A percentile compares a stretch with the other conserved stretches of the same genome.
Conservation (phyloP, 2,888 invertebrate genomes). For the Campoletis raptor region DNA sequence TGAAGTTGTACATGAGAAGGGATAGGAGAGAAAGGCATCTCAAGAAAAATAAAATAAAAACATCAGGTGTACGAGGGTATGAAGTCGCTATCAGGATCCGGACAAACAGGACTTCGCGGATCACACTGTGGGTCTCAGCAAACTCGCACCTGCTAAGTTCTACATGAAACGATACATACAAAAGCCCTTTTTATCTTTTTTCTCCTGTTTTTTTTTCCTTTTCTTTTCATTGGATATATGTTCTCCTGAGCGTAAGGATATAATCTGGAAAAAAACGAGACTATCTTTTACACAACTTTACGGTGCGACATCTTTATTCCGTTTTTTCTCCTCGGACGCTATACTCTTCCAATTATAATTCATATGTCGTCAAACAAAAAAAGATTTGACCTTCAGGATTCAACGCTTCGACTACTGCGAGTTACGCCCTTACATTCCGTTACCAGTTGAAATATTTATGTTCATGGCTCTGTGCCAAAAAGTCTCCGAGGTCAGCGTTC, state of each 20-base stretch:
- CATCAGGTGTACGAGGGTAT: slow-evolving; percentile 30
- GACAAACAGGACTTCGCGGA: slow-evolving; percentile 64
- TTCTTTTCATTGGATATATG: background rate
- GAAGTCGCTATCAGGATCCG: slow-evolving; percentile 58
- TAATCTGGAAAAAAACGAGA: slow-evolving; percentile 66
- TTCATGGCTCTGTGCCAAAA: slow-evolving; percentile 1
- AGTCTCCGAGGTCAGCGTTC: background rate
- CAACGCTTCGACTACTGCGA: background rate
- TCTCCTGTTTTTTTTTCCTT: background rate
- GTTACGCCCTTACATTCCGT: background rate
- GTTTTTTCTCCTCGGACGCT: slow-evolving; percentile 24
- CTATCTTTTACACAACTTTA: slow-evolving; percentile 50
- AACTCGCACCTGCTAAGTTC: slow-evolving; percentile 57
- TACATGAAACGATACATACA: slow-evolving; percentile 48
- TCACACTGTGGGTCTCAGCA: slow-evolving; percentile 24
- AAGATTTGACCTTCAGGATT: background rate
- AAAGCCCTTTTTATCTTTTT: background rate
- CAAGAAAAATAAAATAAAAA: slow-evolving; percentile 2
- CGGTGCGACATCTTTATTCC: slow-evolving; percentile 30
- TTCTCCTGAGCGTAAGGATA: slow-evolving; percentile 25
- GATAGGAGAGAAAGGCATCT: slow-evolving; percentile 28
- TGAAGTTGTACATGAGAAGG: slow-evolving; percentile 12
- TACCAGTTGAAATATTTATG: slow-evolving; percentile 7
- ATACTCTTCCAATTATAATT: background rate
- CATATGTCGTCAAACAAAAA: slow-evolving; percentile 6